These are phyloP conservation scores for Drosophila santomea DNA, from an alignment of 1,140 invertebrate species.

Conservation along the genomic window DNA sequence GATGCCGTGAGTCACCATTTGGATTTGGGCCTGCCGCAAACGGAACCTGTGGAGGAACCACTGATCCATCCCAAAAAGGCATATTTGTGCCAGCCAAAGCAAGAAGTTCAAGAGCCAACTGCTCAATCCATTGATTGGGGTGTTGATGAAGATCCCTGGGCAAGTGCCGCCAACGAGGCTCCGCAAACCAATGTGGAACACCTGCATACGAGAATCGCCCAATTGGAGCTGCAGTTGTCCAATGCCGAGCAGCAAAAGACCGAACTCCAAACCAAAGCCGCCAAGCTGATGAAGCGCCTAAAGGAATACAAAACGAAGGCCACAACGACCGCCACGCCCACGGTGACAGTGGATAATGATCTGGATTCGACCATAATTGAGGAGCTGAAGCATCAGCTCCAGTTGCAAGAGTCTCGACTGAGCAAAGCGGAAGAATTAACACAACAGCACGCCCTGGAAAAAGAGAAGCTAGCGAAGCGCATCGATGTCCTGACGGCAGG, in stretches of 20 bases:
- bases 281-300: slow-evolving; percentile 90
- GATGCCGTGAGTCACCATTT: slow-evolving; percentile 11
- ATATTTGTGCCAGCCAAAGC: slow-evolving; percentile 85
- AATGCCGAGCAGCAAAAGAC: slow-evolving; percentile 87
- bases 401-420: slow-evolving; percentile 88
- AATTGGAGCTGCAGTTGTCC: slow-evolving; percentile 85
- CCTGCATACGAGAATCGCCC: slow-evolving; percentile 85
- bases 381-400: slow-evolving; percentile 89
- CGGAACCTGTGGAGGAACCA: slow-evolving; percentile 84
- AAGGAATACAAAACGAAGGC: slow-evolving; percentile 89
- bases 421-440: slow-evolving; percentile 86
- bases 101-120: slow-evolving; percentile 17
- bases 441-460: slow-evolving; percentile 88
- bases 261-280: slow-evolving; percentile 87
- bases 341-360: slow-evolving; percentile 84
- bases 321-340: slow-evolving; percentile 3
- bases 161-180: slow-evolving; percentile 22
- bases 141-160: slow-evolving; percentile 84
- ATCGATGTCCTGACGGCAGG: slow-evolving; percentile 90
- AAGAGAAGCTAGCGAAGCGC: slow-evolving; percentile 88
- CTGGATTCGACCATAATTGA: slow-evolving; percentile 91
- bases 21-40: slow-evolving; percentile 49
- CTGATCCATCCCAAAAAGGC: slow-evolving; percentile 86
- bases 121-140: slow-evolving; percentile 86
- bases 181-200: slow-evolving; percentile 31